Evolutionary conservation across 1,140 invertebrate species (phyloP).

Genomic region (Planococcus citri): DNA sequence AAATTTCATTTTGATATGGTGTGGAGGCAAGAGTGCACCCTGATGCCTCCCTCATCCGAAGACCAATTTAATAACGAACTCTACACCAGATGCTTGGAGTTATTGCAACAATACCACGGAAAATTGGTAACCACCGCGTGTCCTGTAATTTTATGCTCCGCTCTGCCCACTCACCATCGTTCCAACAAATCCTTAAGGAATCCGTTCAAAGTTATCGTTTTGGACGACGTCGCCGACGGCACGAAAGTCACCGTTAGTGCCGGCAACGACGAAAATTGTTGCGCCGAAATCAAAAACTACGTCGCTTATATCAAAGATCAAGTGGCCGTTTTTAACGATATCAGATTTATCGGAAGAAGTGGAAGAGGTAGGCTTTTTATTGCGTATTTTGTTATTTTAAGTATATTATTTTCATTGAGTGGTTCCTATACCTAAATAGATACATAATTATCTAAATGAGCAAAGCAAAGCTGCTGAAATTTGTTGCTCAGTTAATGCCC

Average conservation of each 20-base stretch:
- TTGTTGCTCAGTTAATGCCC: no score
- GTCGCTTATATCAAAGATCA: slow-evolving; percentile 93
- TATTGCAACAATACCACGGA: slow-evolving; percentile 78
- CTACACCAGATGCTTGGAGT: slow-evolving; percentile 39
- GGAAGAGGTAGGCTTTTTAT: slow-evolving; percentile 69
- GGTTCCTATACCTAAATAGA: no score
- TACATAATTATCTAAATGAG: no score
- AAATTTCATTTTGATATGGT: slow-evolving; percentile 12
- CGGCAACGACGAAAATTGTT: slow-evolving; percentile 96
- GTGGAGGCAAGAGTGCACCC: slow-evolving; percentile 9
- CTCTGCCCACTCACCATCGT: slow-evolving; percentile 84
- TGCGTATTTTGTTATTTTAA: no score
- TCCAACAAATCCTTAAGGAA: slow-evolving; percentile 95
- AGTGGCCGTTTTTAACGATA: slow-evolving; percentile 95
- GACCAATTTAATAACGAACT: slow-evolving; percentile 11
- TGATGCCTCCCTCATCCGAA: slow-evolving; percentile 11
- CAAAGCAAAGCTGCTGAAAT: no score
- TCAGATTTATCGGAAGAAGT: slow-evolving; percentile 91
- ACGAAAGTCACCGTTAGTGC: slow-evolving; percentile 87
- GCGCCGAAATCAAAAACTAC: slow-evolving; percentile 84
- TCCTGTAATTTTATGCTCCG: slow-evolving; percentile 84
- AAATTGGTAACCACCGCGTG: slow-evolving; percentile 87
- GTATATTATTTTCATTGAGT: no score
- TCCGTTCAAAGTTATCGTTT: slow-evolving; percentile 82
- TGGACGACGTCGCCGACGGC: slow-evolving; percentile 86